phyloP scores from a whole-genome alignment of 2,113 vertebrate genomes.

The Turdus rufiventris region DNA sequence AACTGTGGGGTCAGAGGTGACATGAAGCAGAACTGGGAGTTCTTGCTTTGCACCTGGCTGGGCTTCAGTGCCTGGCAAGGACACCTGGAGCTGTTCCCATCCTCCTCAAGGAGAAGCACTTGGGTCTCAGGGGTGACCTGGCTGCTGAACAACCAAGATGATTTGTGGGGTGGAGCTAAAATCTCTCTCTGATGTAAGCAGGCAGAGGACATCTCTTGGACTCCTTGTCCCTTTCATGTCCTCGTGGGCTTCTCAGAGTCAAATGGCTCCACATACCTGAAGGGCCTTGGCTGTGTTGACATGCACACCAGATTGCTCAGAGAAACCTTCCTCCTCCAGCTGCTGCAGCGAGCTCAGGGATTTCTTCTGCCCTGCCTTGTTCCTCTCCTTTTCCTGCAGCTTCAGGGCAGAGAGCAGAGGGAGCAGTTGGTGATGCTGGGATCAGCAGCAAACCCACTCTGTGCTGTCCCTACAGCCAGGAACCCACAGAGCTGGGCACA shows the following conservation, averaged over 20 bases:
- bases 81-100: not conserved
- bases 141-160: not conserved
- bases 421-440: not conserved
- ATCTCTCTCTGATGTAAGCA: not conserved
- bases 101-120: not conserved
- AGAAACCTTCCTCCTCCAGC: constrained; percentile 16
- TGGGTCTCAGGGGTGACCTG: not conserved
- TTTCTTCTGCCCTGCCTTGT: constrained; percentile 54
- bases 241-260: not conserved
- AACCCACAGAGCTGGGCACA: not conserved
- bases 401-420: not conserved
- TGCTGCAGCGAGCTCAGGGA: constrained; percentile 45
- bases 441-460: accelerated
- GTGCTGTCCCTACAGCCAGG: not conserved
- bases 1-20: not conserved
- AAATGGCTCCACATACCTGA: not conserved
- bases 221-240: not conserved
- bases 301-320: not conserved
- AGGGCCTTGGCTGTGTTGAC: not conserved
- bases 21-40: not conserved
- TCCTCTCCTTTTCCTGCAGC: constrained; percentile 65
- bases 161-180: not conserved
- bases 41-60: not conserved
- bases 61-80: not conserved
- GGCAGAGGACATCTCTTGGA: not conserved